phyloP scores from a whole-genome alignment of 2,888 invertebrate species.

The Noctua janthina region DNA sequence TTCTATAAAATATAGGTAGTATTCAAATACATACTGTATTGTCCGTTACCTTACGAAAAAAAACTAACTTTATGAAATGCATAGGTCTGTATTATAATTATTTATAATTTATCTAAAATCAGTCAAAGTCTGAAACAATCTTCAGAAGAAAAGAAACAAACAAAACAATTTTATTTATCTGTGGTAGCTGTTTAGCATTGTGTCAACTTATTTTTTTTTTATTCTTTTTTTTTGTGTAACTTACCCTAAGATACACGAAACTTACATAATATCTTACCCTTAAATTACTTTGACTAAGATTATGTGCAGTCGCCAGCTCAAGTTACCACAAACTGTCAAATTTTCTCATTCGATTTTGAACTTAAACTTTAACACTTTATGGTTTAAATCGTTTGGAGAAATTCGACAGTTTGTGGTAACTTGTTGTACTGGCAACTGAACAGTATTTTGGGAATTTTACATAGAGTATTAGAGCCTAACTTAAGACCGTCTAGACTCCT shows the following conservation, averaged over 20 bases:
- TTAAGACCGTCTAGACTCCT: too few species aligned
- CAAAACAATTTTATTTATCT: not conserved
- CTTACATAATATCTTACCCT: not conserved
- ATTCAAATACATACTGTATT: constrained; percentile 51
- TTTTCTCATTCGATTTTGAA: too few species aligned
- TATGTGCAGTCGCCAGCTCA: too few species aligned
- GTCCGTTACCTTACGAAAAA: not conserved
- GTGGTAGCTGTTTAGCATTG: not conserved
- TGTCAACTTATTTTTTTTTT: not conserved
- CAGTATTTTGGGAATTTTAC: not conserved
- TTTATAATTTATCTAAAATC: too few species aligned
- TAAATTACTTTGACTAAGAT: not conserved
- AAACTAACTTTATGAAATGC: not conserved
- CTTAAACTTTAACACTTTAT: too few species aligned
- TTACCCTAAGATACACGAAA: not conserved
- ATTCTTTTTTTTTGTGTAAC: not conserved
- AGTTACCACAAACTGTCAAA: too few species aligned
- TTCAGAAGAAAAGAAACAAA: not conserved
- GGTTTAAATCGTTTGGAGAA: too few species aligned
- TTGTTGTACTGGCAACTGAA: too few species aligned
- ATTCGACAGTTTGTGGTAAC: too few species aligned
- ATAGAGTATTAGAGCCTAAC: not conserved
- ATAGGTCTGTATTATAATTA: not conserved
- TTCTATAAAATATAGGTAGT: constrained; percentile 41
- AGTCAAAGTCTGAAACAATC: not conserved